Conservation (phyloP, 1,140 invertebrate genomes). For the Homalodisca vitripennis region DNA sequence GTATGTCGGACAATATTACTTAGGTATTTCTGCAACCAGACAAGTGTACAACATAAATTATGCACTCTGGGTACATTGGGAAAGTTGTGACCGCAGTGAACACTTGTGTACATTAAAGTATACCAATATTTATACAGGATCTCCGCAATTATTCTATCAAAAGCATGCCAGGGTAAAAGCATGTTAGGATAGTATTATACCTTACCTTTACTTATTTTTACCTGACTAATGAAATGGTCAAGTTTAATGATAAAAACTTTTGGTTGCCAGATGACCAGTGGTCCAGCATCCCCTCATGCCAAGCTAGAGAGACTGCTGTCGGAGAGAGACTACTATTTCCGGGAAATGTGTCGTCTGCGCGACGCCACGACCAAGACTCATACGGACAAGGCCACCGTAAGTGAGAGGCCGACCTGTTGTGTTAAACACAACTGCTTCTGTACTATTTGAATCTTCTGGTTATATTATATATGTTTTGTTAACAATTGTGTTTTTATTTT, state of each 20-base stretch:
- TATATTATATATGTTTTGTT: neutral
- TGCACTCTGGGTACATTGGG: too few relatives aligned
- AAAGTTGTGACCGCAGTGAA: too few relatives aligned
- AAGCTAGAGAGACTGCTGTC: constrained; percentile 20
- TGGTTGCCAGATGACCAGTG: neutral
- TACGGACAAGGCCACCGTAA: neutral
- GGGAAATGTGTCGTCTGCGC: constrained; percentile 51
- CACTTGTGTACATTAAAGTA: too few relatives aligned
- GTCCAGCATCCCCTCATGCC: neutral
- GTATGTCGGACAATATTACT: too few relatives aligned
- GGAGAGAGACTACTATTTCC: constrained; percentile 55
- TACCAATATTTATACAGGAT: too few relatives aligned
- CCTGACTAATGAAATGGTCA: neutral
- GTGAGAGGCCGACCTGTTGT: constrained; percentile 2
- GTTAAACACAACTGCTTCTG: neutral
- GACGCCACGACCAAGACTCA: constrained; percentile 46
- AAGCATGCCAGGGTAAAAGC: too few relatives aligned
- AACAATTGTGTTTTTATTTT: neutral
- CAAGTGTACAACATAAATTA: too few relatives aligned
- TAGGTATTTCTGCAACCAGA: too few relatives aligned
- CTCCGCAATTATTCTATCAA: too few relatives aligned
- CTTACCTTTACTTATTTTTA: neutral
- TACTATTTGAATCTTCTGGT: neutral
- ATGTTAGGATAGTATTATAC: too few relatives aligned
- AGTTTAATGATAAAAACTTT: too few relatives aligned